Evolutionary conservation across 2,113 vertebrate species (phyloP).

Genomic region (Pterocles burchelli): DNA sequence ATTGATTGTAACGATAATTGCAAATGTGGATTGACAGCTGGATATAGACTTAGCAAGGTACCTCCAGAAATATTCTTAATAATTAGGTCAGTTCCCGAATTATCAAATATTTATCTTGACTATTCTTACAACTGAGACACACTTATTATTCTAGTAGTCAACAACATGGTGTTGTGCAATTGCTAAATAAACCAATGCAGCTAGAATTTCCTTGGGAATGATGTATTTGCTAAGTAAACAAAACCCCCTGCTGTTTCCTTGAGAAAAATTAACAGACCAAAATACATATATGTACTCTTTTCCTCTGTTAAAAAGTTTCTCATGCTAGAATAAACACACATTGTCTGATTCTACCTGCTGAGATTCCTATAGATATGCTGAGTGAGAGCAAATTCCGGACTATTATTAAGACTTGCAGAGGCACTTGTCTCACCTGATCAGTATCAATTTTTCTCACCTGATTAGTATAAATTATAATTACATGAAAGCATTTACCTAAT

Average conservation of each 20-base stretch:
- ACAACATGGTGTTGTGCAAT: neutral
- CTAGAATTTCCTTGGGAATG: slow-evolving; percentile 18
- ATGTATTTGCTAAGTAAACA: slow-evolving; percentile 28
- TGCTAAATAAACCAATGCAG: slow-evolving; percentile 7
- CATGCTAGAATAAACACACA: slow-evolving; percentile 15
- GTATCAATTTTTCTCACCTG: neutral
- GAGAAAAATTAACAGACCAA: slow-evolving; percentile 54
- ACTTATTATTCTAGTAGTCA: neutral
- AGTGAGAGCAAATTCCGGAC: neutral
- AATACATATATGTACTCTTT: neutral
- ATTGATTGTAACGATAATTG: neutral
- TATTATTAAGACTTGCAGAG: neutral
- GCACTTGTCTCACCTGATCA: neutral
- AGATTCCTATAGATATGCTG: neutral
- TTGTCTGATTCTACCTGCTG: neutral
- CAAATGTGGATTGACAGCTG: neutral
- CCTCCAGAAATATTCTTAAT: neutral
- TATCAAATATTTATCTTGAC: neutral
- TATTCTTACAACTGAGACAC: neutral
- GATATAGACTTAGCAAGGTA: neutral
- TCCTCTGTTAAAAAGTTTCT: slow-evolving; percentile 8
- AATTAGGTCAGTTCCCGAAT: neutral
- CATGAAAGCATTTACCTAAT: neutral
- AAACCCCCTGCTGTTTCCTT: slow-evolving; percentile 29
- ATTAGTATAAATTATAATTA: neutral